A percentile compares a stretch with the other conserved stretches of the same genome.
These are phyloP conservation scores for Scelioninae gen. 1 DNA, from an alignment of 2,888 invertebrate species.

Conservation along the genomic window DNA sequence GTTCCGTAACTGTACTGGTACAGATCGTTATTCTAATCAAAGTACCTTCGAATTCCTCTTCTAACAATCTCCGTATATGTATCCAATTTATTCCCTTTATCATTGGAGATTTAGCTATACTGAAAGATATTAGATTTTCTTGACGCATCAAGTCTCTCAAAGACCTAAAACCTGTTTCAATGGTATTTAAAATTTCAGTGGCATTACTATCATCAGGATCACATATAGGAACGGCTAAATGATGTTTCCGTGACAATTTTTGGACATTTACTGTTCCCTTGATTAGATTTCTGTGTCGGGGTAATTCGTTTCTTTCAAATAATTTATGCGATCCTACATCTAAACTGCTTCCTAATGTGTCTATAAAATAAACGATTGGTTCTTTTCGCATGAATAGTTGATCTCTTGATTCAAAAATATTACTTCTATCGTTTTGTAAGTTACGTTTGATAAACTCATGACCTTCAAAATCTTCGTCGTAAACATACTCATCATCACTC, in stretches of 20 bases:
- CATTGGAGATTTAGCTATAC: not conserved
- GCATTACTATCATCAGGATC: not conserved
- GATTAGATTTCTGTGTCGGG: not conserved
- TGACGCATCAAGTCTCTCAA: not conserved
- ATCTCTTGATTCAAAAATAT: not conserved
- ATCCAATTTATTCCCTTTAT: conserved; percentile 11
- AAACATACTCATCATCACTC: too few species aligned
- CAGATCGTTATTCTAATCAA: conserved; percentile 8
- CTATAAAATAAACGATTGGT: not conserved
- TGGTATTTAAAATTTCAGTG: not conserved
- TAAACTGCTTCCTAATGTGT: not conserved
- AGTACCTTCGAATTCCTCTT: not conserved
- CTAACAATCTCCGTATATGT: not conserved
- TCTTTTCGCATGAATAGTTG: not conserved
- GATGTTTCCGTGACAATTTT: not conserved
- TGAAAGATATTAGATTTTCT: not conserved
- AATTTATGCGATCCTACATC: not conserved
- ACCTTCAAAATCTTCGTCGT: not conserved
- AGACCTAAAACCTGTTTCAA: not conserved
- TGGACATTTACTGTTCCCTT: not conserved
- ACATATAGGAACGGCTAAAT: not conserved
- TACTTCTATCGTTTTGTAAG: not conserved
- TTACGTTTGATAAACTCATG: not conserved
- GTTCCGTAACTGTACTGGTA: conserved; percentile 2
- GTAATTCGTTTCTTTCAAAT: not conserved